phyloP scores from a whole-genome alignment of 2,888 invertebrate genomes.

The Spisula solida region DNA sequence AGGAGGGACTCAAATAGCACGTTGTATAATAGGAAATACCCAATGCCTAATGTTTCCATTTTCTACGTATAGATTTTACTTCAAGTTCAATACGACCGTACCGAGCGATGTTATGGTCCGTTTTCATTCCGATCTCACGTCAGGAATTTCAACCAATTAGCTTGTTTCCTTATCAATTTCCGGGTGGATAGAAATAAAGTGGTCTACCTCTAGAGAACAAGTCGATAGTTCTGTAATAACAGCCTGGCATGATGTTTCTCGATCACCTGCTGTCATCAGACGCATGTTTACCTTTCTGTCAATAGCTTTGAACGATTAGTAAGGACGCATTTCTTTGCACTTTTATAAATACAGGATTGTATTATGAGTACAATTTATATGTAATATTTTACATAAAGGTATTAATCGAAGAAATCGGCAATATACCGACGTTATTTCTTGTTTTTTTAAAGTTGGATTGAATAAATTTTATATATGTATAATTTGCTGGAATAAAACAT shows the following conservation, averaged over 20 bases:
- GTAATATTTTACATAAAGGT: neutral
- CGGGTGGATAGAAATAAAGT: constrained; percentile 36
- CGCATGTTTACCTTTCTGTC: neutral
- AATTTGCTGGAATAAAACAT: neutral
- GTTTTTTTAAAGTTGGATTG: neutral
- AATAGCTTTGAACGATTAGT: neutral
- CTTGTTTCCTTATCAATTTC: constrained; percentile 42
- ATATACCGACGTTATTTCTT: neutral
- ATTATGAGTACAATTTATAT: neutral
- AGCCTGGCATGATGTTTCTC: neutral
- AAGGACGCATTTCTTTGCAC: neutral
- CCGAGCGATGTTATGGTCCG: constrained; percentile 35
- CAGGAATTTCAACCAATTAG: constrained; percentile 39
- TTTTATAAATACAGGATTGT: neutral
- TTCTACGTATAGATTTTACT: constrained; percentile 30
- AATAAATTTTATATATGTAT: neutral
- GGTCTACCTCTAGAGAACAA: constrained; percentile 12
- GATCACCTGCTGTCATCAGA: neutral
- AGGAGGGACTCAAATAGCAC: too few species aligned
- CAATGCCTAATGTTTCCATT: neutral
- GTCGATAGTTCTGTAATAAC: constrained; percentile 27
- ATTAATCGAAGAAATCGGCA: neutral
- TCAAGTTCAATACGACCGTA: constrained; percentile 32
- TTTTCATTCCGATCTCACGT: constrained; percentile 23
- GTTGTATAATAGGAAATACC: too few species aligned